A percentile compares a stretch with the other conserved stretches of the same genome.
phyloP scores from a whole-genome alignment of 2,888 invertebrate genomes.

The Thysanoteuthis rhombus region DNA sequence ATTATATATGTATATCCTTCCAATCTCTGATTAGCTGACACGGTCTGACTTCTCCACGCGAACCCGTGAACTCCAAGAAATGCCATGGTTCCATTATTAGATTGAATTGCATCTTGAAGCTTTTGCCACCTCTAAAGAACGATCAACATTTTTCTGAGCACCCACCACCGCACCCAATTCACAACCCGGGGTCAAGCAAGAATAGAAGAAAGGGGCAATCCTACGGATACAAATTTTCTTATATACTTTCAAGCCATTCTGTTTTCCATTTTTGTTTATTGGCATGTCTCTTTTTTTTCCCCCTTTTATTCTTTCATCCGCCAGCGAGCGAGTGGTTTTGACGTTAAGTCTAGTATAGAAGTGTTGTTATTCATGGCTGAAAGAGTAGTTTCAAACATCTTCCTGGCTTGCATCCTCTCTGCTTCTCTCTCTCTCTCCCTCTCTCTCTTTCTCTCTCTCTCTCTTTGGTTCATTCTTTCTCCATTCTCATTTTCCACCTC shows the following conservation, averaged over 20 bases:
- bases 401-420: background rate
- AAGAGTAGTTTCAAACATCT: background rate
- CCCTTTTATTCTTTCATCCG: background rate
- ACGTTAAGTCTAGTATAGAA: background rate
- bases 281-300: background rate
- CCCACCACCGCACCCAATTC: background rate
- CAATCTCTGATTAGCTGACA: slow-evolving; percentile 12
- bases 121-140: background rate
- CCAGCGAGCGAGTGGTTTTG: background rate
- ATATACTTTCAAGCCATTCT: background rate
- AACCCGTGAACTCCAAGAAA: background rate
- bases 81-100: background rate
- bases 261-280: background rate
- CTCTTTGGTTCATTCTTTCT: background rate
- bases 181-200: background rate
- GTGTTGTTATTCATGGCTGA: background rate
- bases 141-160: background rate
- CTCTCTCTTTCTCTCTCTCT: background rate
- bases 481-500: background rate
- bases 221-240: background rate
- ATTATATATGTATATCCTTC: background rate
- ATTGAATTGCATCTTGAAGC: background rate
- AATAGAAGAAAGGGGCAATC: background rate
- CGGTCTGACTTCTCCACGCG: background rate
- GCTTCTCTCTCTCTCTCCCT: background rate